phyloP scores from a whole-genome alignment of 2,113 vertebrate genomes.

The Poecilia latipinna region DNA sequence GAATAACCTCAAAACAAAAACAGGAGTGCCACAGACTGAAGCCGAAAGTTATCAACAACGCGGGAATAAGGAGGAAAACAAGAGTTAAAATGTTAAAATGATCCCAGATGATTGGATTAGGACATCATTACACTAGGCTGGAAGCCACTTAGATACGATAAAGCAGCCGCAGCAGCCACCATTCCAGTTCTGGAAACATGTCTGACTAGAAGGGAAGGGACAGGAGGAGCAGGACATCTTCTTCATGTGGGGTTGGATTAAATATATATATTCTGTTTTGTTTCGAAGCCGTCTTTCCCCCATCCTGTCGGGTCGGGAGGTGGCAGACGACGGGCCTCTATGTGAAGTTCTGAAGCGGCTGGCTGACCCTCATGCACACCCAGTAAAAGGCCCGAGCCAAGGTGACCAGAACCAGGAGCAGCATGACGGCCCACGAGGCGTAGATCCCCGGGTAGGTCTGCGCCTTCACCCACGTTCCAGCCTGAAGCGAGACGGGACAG shows the following conservation, averaged over 20 bases:
- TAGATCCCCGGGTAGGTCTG: slow-evolving; percentile 87
- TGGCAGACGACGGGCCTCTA: slow-evolving; percentile 55
- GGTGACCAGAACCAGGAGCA: slow-evolving; percentile 85
- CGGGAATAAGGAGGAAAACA: slow-evolving; percentile 2
- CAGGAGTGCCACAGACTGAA: slow-evolving; percentile 40
- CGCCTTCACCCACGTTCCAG: slow-evolving; percentile 87
- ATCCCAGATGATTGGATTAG: slow-evolving; percentile 66
- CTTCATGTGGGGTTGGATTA: slow-evolving; percentile 36
- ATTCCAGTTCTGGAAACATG: slow-evolving; percentile 63
- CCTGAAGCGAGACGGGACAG: slow-evolving; percentile 69
- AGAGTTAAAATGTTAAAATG: slow-evolving; percentile 55
- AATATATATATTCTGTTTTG: slow-evolving; percentile 69
- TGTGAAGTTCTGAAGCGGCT: slow-evolving; percentile 83
- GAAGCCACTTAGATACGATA: slow-evolving; percentile 52
- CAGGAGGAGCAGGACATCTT: slow-evolving; percentile 32
- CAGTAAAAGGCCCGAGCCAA: slow-evolving; percentile 89
- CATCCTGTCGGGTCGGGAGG: slow-evolving; percentile 27
- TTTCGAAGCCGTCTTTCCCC: slow-evolving; percentile 57
- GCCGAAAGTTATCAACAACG: slow-evolving; percentile 19
- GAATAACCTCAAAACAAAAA: not conserved
- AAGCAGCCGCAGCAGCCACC: slow-evolving; percentile 53
- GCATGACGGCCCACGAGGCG: slow-evolving; percentile 86
- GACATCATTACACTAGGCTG: slow-evolving; percentile 61
- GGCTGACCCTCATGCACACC: slow-evolving; percentile 87
- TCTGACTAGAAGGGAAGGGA: slow-evolving; percentile 49